These are phyloP conservation scores for Nomada lathburiana DNA, from an alignment of 2,888 invertebrate genomes.

Conservation along the genomic window DNA sequence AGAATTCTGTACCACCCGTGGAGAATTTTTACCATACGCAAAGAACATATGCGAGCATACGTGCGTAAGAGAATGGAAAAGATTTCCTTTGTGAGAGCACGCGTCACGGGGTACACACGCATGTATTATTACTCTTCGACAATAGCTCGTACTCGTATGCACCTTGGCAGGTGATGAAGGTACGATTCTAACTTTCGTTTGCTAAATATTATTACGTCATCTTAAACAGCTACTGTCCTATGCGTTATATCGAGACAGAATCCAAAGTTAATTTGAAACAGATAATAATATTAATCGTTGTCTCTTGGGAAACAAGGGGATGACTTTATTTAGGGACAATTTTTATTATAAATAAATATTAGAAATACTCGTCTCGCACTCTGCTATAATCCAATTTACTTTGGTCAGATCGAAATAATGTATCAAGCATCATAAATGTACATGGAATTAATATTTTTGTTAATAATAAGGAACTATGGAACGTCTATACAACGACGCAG, in stretches of 20 bases:
- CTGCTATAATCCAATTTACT: no score
- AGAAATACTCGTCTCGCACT: no score
- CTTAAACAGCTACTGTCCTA: neutral
- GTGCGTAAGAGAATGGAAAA: slow-evolving; percentile 30
- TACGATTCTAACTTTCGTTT: slow-evolving; percentile 41
- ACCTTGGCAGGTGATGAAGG: slow-evolving; percentile 38
- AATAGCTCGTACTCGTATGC: slow-evolving; percentile 50
- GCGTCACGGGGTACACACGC: slow-evolving; percentile 44
- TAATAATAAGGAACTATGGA: neutral
- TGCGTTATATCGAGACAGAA: neutral
- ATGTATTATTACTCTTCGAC: slow-evolving; percentile 66
- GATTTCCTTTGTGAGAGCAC: slow-evolving; percentile 38
- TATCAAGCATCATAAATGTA: no score
- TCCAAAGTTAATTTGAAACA: neutral
- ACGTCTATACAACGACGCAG: neutral
- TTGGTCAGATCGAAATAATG: no score
- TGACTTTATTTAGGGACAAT: no score
- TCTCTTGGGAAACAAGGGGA: neutral
- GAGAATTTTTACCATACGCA: slow-evolving; percentile 1
- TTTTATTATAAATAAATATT: no score
- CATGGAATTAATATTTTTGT: no score
- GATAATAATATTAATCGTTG: neutral
- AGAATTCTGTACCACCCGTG: slow-evolving; percentile 10
- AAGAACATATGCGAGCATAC: slow-evolving; percentile 5
- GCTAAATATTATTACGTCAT: slow-evolving; percentile 17